A percentile compares a stretch with the other conserved stretches of the same genome.
phyloP scores from a whole-genome alignment of 2,113 vertebrate species.

The Limnothrissa miodon region DNA sequence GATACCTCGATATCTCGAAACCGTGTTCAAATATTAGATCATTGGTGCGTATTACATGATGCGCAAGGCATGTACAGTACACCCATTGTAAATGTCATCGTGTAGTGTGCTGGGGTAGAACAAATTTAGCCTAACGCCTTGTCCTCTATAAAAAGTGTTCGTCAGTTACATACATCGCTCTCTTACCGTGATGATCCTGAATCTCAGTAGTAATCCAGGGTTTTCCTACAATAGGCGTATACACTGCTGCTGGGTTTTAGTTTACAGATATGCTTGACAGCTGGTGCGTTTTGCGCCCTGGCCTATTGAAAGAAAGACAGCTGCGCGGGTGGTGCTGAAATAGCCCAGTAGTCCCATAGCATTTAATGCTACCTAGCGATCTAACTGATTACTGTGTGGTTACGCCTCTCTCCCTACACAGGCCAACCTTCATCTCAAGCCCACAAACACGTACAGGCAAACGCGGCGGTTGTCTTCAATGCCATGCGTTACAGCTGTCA shows the following conservation, averaged over 20 bases:
- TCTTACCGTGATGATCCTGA: neutral
- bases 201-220: neutral
- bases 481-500: no score
- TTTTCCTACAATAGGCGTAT: neutral
- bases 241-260: neutral
- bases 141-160: neutral
- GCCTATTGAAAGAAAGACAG: neutral
- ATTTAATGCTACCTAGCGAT: neutral
- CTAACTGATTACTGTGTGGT: neutral
- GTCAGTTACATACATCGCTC: neutral
- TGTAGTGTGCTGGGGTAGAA: neutral
- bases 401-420: neutral
- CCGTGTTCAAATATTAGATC: neutral
- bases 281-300: neutral
- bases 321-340: constrained; percentile 8
- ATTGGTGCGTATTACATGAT: neutral
- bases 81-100: neutral
- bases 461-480: neutral
- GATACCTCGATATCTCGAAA: neutral
- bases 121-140: neutral
- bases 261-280: neutral
- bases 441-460: neutral
- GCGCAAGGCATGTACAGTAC: neutral
- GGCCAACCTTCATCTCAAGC: no score
- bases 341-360: neutral